These are phyloP conservation scores for Trogon surrucura DNA, from an alignment of 2,113 vertebrate species.

Conservation along the genomic window DNA sequence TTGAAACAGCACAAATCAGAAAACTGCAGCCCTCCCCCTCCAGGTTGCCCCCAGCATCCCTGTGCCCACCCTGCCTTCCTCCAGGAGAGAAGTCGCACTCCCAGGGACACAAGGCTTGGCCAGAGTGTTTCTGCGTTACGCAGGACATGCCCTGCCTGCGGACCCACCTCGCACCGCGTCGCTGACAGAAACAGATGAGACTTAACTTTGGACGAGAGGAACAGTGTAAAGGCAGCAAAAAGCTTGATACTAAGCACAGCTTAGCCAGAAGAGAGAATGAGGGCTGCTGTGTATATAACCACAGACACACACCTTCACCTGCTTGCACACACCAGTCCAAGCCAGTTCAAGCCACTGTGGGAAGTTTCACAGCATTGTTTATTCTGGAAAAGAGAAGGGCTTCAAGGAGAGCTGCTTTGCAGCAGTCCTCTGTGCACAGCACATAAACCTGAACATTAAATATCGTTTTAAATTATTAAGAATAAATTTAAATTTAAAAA, in stretches of 20 bases:
- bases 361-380: constrained; percentile 38
- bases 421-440: constrained; percentile 28
- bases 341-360: neutral
- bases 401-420: constrained; percentile 21
- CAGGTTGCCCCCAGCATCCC: neutral
- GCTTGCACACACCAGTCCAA: neutral
- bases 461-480: constrained; percentile 37
- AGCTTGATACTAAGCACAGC: neutral
- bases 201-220: neutral
- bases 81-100: neutral
- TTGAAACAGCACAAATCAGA: neutral
- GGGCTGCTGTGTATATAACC: neutral
- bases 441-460: constrained; percentile 35
- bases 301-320: rapidly evolving
- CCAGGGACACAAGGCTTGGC: neutral
- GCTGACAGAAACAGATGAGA: neutral
- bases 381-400: constrained; percentile 4
- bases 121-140: neutral
- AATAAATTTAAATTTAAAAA: constrained; percentile 37
- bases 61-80: neutral
- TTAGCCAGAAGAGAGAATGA: neutral
- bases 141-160: neutral
- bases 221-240: neutral
- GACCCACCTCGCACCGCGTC: rapidly evolving
- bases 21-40: neutral